These are phyloP conservation scores for Acronicta leporina DNA, from an alignment of 2,888 invertebrate species.

Conservation along the genomic window DNA sequence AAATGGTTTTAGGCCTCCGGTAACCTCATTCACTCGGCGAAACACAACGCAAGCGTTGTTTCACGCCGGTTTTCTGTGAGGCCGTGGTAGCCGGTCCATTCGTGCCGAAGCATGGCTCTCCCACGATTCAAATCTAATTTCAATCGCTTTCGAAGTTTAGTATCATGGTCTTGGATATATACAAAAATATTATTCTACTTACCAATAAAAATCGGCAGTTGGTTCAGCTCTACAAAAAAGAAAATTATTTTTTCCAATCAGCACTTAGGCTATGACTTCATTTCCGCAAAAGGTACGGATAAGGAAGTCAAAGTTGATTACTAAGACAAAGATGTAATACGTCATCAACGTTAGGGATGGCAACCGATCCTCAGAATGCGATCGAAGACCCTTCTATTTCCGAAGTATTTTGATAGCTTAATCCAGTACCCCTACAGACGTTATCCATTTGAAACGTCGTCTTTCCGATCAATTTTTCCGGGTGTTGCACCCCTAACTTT, in stretches of 20 bases:
- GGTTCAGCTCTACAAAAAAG: too few relatives aligned
- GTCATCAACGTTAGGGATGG: constrained; percentile 25
- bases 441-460: constrained; percentile 43
- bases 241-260: constrained; percentile 50
- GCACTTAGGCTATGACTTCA: constrained; percentile 8
- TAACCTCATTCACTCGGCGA: too few relatives aligned
- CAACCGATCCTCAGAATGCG: constrained; percentile 22
- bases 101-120: too few relatives aligned
- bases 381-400: constrained; percentile 27
- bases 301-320: constrained; percentile 30
- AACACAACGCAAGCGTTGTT: too few relatives aligned
- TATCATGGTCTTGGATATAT: too few relatives aligned
- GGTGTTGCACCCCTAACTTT: constrained; percentile 47
- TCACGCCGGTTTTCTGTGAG: too few relatives aligned
- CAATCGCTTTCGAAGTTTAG: too few relatives aligned
- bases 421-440: constrained; percentile 36
- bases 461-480: constrained; percentile 47
- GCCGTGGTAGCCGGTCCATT: too few relatives aligned
- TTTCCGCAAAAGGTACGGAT: constrained; percentile 26
- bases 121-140: too few relatives aligned
- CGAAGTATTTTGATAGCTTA: constrained; percentile 44
- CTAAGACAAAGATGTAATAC: constrained; percentile 24
- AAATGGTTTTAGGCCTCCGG: too few relatives aligned
- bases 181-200: too few relatives aligned
- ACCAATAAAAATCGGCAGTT: too few relatives aligned